Evolutionary conservation across 2,888 invertebrate genomes (phyloP), one percentile per base, ranked within the genome.

Genomic region (Agriopis marginaria): DNA sequence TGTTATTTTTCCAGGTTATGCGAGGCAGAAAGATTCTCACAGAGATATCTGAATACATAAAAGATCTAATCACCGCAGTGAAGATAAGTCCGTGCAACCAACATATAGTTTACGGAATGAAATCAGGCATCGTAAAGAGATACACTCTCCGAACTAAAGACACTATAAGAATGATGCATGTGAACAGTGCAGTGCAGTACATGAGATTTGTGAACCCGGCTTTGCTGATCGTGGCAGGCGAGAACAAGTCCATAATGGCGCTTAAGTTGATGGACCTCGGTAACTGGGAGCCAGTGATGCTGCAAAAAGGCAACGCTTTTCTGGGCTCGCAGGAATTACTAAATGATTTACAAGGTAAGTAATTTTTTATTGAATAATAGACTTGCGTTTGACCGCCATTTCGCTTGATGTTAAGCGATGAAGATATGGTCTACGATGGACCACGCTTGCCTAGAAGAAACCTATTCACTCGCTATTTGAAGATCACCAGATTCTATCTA

Each of bases 21-120:
- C 89, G 89, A 39, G 95, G 94, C 42, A 88, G 92, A 69, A 89
- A 91, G 72, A 80, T 91, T 0, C 75, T 95, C 49, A 88, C 90
- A 53, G 94, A 95, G 85, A 90, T 94, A 64, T 80, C 87, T 3
- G 88, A 92, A 23, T 88, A 87, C 66, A 75, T 87, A 0, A 87
- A 92, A 55, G 94, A 93, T 45, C 89, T 86, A 61, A 93, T 95
- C 60, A 92, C 90, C 1, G 83, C 83, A 6, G 85, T 95, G 2
- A 89, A 89, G 63, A 89, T 95, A 71, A 93, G 93, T 0, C 91
- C 94, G 0, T 92, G 95, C 82, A 95, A 94, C 74, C 92, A 91
- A 45, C 91, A 92, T 80, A 83, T 95, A 0, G 79, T 95, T 10
- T 95, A 94, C 78, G 92, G 94, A 0, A 88, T 94, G 0, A 86